phyloP scores from a whole-genome alignment of 2,797 vertebrate species.

The Picus viridis region DNA sequence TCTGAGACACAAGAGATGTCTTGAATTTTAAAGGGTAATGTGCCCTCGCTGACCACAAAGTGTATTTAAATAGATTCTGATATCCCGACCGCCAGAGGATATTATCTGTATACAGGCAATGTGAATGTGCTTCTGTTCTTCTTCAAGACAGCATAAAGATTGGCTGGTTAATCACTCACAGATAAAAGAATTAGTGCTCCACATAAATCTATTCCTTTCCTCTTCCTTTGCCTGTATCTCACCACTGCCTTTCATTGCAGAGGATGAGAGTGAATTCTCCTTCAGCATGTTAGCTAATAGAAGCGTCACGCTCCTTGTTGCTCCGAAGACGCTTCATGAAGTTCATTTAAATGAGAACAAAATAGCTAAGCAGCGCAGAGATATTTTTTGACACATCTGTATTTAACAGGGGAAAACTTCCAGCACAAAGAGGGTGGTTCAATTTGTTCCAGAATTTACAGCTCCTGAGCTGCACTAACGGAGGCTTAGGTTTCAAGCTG shows the following conservation, averaged over 20 bases:
- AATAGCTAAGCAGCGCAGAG: constrained; percentile 22
- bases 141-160: constrained; percentile 4
- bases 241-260: constrained; percentile 45
- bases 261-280: constrained; percentile 19
- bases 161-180: constrained; percentile 43
- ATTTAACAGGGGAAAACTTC: constrained; percentile 32
- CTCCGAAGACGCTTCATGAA: constrained; percentile 40
- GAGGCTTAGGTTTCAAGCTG: neutral
- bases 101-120: constrained; percentile 9
- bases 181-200: constrained; percentile 48
- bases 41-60: neutral
- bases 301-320: neutral
- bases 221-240: constrained; percentile 18
- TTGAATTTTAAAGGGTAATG: neutral
- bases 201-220: constrained; percentile 44
- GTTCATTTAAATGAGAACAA: constrained; percentile 59
- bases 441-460: constrained; percentile 27
- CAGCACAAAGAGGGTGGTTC: neutral
- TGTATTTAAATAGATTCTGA: neutral
- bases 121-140: constrained; percentile 30
- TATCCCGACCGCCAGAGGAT: neutral
- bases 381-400: constrained; percentile 33
- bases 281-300: constrained; percentile 42
- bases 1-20: neutral
- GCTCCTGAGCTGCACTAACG: neutral